A percentile compares a stretch with the other conserved stretches of the same genome.
Conservation (phyloP, 2,888 invertebrate species). For the Epiperipatus broadwayi region DNA sequence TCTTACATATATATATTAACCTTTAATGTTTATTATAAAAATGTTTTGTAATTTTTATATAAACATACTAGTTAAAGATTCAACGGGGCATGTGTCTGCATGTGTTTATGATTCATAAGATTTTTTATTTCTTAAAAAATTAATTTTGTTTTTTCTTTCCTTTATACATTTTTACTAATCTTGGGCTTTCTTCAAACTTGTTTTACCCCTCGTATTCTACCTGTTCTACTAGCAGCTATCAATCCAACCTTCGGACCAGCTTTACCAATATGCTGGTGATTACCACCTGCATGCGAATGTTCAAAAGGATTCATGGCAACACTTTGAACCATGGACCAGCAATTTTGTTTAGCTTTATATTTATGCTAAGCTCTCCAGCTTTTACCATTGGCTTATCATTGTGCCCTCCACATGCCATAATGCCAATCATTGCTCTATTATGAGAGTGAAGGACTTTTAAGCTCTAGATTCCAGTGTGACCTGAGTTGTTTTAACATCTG, state of each 20-base stretch:
- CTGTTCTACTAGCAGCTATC: slow-evolving; percentile 98
- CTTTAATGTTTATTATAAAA: no score
- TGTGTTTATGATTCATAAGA: no score
- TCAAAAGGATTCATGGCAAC: slow-evolving; percentile 99
- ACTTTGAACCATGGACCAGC: slow-evolving; percentile 96
- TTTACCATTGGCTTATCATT: slow-evolving; percentile 98
- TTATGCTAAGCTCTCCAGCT: slow-evolving; percentile 99
- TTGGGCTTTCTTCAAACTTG: slow-evolving; percentile 58
- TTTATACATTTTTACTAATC: no score
- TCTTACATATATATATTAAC: no score
- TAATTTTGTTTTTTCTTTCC: no score
- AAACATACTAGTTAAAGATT: no score
- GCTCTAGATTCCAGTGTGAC: slow-evolving; percentile 97
- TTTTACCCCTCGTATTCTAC: slow-evolving; percentile 98
- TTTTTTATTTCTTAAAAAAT: no score
- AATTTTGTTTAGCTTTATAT: slow-evolving; percentile 99
- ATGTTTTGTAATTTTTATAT: no score
- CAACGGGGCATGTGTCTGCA: no score
- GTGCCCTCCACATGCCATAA: slow-evolving; percentile 97
- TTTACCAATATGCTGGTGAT: slow-evolving; percentile 99
- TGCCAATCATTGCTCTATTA: slow-evolving; percentile 98
- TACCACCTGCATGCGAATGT: slow-evolving; percentile 99
- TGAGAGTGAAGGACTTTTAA: slow-evolving; percentile 97
- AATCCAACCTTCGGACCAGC: slow-evolving; percentile 73
- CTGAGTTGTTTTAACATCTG: slow-evolving; percentile 82